Evolutionary conservation across 2,888 invertebrate species (phyloP).

Genomic region (Nebria salina): DNA sequence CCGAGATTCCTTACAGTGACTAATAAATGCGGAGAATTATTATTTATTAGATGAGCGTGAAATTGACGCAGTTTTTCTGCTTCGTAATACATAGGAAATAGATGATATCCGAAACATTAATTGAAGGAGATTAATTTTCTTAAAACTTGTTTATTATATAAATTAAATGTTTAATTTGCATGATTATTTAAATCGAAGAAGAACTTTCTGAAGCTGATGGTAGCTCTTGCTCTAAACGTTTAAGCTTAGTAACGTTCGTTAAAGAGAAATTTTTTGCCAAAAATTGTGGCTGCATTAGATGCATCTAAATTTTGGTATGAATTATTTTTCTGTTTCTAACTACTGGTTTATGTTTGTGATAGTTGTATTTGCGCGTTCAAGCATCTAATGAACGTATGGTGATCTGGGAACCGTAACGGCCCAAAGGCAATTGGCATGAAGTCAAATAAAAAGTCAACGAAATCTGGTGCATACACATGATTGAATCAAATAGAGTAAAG

Average conservation of each 20-base stretch:
- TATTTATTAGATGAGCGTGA: neutral
- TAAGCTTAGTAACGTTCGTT: too few relatives aligned
- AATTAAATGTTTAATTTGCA: too few relatives aligned
- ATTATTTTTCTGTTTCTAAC: neutral
- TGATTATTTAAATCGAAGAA: too few relatives aligned
- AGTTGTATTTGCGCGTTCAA: neutral
- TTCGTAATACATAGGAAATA: neutral
- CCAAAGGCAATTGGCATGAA: slow-evolving; percentile 25
- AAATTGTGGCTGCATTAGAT: too few relatives aligned
- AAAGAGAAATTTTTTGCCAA: too few relatives aligned
- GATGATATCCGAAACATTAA: neutral
- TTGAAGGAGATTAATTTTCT: neutral
- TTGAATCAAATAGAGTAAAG: slow-evolving; percentile 15
- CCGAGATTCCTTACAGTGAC: neutral
- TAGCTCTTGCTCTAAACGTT: too few relatives aligned
- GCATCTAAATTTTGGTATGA: too few relatives aligned
- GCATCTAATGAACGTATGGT: slow-evolving; percentile 10
- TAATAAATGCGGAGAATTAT: neutral
- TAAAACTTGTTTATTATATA: neutral
- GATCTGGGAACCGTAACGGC: slow-evolving; percentile 7
- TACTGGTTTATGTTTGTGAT: neutral
- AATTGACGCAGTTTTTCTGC: neutral
- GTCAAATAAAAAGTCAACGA: slow-evolving; percentile 28
- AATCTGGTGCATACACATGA: slow-evolving; percentile 23
- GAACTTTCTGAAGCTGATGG: too few relatives aligned